Evolutionary conservation across 2,113 vertebrate genomes (phyloP), one percentile per base, ranked within the genome.

Genomic region (Trogon surrucura): DNA sequence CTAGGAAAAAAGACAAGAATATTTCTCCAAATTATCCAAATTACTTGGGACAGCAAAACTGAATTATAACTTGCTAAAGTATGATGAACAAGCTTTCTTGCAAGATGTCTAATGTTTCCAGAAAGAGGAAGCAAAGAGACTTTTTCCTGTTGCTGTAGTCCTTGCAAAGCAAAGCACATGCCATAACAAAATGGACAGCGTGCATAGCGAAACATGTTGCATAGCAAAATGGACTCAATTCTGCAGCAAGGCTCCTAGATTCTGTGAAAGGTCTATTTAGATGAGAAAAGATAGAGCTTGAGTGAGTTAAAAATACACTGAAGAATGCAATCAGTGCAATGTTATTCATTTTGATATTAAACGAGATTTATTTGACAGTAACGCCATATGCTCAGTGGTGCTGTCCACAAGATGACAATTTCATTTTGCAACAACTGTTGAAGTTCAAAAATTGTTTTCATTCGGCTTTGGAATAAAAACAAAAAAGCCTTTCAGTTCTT

Each of bases 361-460:
- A 83, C 0, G 1, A 95, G 88, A 91, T 97, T 95, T 96, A 95
- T 96, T 96, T 96, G 93, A 95, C 93, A 96, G 89, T 89, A 92
- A 95, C 61, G 57, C 93, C 91, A 95, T 87, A 93, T 97, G 95
- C 89, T 95, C 87, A 72, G 81, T 53, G 84, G 94, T 91, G 93
- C 94, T 92, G 89, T 96, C 94, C 94, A 89, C 89, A 70, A 89
- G 66, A 96, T 94, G 94, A 96, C 95, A 95, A 94, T 95, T 95
- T 66, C 87, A 77, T 87, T 96, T 94, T 95, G 80, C 75, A 97
- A 94, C 89, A 97, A 96, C 91, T 94, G 83, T 78, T 89, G 88
- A 88, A 95, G 89, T 95, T 95, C 91, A 95, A 92, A 95, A 95
- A 93, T 86, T 89, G 91, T 91, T 95, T 96, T 97, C 65, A 81